phyloP scores from a whole-genome alignment of 2,888 invertebrate genomes.

The Tenthredo distinguenda region DNA sequence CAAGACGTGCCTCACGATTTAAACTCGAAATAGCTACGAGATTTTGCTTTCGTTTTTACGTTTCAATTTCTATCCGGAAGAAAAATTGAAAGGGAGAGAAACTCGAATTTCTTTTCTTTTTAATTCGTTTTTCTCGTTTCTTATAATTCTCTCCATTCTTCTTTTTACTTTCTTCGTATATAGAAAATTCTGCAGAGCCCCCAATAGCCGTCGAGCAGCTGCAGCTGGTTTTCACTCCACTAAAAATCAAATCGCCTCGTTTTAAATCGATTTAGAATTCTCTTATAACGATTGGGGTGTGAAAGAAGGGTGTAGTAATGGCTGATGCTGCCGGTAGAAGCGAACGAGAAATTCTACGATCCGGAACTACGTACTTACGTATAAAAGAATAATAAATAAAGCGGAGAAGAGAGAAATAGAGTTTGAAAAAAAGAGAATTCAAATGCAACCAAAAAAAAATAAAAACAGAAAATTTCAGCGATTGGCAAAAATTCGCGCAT shows the following conservation, averaged over 20 bases:
- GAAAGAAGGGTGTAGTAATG: neutral
- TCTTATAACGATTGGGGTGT: constrained; percentile 60
- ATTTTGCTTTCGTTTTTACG: neutral
- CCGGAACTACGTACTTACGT: neutral
- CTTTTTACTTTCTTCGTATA: neutral
- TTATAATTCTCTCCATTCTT: neutral
- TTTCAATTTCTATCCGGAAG: neutral
- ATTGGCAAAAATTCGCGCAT: neutral
- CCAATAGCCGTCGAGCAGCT: neutral
- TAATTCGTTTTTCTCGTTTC: no score
- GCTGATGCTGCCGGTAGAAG: neutral
- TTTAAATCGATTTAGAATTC: constrained; percentile 74
- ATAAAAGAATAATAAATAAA: neutral
- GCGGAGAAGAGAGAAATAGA: neutral
- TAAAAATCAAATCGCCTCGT: constrained; percentile 71
- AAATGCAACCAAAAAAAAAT: neutral
- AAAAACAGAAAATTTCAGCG: no score
- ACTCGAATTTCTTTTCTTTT: neutral
- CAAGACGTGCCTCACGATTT: constrained; percentile 52
- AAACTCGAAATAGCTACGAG: neutral
- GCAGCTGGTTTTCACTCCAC: neutral
- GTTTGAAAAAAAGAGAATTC: neutral
- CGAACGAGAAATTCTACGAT: neutral
- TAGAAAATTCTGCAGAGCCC: neutral
- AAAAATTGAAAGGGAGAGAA: neutral